Conservation (phyloP, 2,113 vertebrate species). For the Alligator mississippiensis region DNA sequence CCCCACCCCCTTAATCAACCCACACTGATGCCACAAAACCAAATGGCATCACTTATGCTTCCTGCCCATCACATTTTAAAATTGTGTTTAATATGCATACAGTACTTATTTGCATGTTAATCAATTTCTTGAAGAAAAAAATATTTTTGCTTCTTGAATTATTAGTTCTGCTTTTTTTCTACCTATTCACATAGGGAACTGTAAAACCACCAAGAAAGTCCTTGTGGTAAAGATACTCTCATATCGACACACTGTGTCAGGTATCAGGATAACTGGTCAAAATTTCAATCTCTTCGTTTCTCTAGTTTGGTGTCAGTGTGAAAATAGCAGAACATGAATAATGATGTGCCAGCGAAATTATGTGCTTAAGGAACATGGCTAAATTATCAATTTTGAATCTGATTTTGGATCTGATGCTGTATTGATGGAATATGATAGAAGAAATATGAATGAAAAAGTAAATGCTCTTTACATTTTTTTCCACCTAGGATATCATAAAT, state of each 20-base stretch:
- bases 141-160: slow-evolving; percentile 54
- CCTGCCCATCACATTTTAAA: slow-evolving; percentile 77
- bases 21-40: slow-evolving; percentile 82
- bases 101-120: slow-evolving; percentile 72
- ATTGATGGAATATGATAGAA: not conserved
- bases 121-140: slow-evolving; percentile 64
- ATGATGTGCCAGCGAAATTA: slow-evolving; percentile 51
- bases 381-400: slow-evolving; percentile 27
- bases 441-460: not conserved
- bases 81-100: slow-evolving; percentile 71
- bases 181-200: slow-evolving; percentile 59
- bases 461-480: not conserved
- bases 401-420: slow-evolving; percentile 32
- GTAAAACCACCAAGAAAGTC: slow-evolving; percentile 72
- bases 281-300: slow-evolving; percentile 63
- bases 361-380: slow-evolving; percentile 47
- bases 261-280: slow-evolving; percentile 58
- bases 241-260: slow-evolving; percentile 25
- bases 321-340: slow-evolving; percentile 57
- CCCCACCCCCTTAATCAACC: slow-evolving; percentile 78
- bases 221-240: slow-evolving; percentile 61
- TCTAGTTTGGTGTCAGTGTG: slow-evolving; percentile 62
- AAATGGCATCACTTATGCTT: slow-evolving; percentile 81
- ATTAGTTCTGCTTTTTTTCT: slow-evolving; percentile 55
- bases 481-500: not conserved